phyloP scores from a whole-genome alignment of 1,140 invertebrate species.

The Paraescarpia echinospica region DNA sequence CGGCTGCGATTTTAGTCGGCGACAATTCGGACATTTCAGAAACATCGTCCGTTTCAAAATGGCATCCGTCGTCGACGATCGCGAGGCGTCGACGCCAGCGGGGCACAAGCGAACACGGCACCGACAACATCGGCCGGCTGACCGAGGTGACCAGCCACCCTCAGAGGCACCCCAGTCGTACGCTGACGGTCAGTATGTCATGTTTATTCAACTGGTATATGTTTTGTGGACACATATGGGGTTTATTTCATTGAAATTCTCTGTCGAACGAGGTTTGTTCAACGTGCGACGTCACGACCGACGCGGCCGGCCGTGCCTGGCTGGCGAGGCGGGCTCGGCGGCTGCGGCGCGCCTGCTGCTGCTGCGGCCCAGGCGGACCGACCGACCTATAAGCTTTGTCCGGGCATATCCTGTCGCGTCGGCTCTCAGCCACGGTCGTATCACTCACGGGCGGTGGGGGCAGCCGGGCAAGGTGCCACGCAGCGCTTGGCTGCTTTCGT shows the following conservation, averaged over 20 bases:
- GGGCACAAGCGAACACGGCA: constrained; percentile 20
- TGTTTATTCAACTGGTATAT: neutral
- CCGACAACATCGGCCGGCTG: constrained; percentile 3
- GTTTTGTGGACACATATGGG: neutral
- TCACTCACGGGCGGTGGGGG: constrained; percentile 3
- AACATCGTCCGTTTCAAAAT: constrained; percentile 21
- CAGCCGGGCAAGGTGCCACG: constrained; percentile 9
- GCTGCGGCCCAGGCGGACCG: constrained; percentile 16
- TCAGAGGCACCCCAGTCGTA: neutral
- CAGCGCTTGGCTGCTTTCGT: constrained; percentile 5
- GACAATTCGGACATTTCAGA: neutral
- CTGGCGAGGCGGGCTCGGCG: neutral
- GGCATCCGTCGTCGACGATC: constrained; percentile 14
- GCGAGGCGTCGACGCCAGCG: constrained; percentile 17
- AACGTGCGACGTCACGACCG: neutral
- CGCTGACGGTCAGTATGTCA: neutral
- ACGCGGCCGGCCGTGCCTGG: constrained; percentile 15
- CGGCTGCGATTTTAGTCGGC: neutral
- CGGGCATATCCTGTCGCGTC: neutral
- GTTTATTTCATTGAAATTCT: neutral
- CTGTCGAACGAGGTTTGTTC: constrained; percentile 9
- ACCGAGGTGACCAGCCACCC: neutral
- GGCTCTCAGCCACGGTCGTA: constrained; percentile 12
- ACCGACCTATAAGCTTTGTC: constrained; percentile 11
- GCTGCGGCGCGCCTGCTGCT: constrained; percentile 9